phyloP scores from a whole-genome alignment of 2,888 invertebrate species.

The Idaea biselata region DNA sequence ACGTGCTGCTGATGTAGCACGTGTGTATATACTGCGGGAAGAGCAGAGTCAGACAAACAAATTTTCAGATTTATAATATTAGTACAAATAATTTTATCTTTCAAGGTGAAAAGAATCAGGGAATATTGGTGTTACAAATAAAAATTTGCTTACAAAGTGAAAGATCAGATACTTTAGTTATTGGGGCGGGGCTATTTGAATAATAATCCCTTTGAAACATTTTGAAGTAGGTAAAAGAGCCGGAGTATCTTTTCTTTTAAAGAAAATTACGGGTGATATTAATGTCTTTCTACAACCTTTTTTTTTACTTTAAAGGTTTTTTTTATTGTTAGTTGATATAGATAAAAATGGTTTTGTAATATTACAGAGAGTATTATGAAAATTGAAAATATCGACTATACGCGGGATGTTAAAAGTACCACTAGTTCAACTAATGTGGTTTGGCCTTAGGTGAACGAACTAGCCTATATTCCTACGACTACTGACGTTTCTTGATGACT shows the following conservation, averaged over 20 bases:
- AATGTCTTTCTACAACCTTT: no score
- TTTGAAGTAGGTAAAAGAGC: not conserved
- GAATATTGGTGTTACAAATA: not conserved
- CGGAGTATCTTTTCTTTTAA: not conserved
- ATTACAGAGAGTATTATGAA: no score
- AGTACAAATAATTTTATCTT: not conserved
- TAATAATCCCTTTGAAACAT: not conserved
- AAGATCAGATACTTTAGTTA: not conserved
- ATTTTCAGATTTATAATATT: not conserved
- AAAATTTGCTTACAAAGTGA: not conserved
- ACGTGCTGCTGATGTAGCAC: not conserved
- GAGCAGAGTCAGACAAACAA: not conserved
- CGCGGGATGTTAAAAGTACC: no score
- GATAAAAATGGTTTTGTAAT: no score
- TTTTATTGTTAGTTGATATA: no score
- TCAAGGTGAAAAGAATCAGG: not conserved
- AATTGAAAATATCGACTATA: no score
- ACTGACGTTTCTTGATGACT: no score
- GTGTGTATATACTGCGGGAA: not conserved
- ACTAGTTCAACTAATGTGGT: no score
- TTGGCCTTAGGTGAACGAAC: no score
- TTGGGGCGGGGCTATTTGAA: not conserved
- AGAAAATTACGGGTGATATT: not conserved
- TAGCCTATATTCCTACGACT: no score
- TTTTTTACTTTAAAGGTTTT: no score